Evolutionary conservation across 2,797 vertebrate genomes (phyloP).

Genomic region (Malacoctenus gilli): DNA sequence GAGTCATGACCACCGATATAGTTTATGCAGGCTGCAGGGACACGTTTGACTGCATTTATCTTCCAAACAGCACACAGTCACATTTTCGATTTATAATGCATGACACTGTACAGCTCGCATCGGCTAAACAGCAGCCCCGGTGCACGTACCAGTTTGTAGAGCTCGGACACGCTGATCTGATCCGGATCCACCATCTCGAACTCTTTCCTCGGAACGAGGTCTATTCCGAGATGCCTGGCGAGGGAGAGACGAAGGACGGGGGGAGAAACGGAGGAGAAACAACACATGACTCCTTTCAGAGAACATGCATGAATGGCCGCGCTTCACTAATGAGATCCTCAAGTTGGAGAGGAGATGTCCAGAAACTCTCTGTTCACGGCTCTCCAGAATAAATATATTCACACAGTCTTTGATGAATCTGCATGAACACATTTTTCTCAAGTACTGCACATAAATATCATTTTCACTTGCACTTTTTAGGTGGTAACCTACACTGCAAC

Average conservation of each 20-base stretch:
- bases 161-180: slow-evolving; percentile 96
- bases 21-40: slow-evolving; percentile 26
- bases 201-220: slow-evolving; percentile 97
- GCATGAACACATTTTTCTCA: too few relatives aligned
- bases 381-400: too few relatives aligned
- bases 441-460: too few relatives aligned
- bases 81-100: slow-evolving; percentile 5
- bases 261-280: not conserved
- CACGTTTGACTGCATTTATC: slow-evolving; percentile 17
- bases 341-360: too few relatives aligned
- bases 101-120: slow-evolving; percentile 8
- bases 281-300: not conserved
- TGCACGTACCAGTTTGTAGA: slow-evolving; percentile 94
- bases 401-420: too few relatives aligned
- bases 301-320: not conserved
- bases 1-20: slow-evolving; percentile 34
- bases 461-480: too few relatives aligned
- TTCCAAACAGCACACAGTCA: slow-evolving; percentile 13
- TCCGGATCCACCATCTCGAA: slow-evolving; percentile 98
- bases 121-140: slow-evolving; percentile 19
- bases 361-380: too few relatives aligned
- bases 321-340: not conserved
- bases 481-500: too few relatives aligned
- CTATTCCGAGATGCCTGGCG: slow-evolving; percentile 93
- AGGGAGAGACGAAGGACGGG: slow-evolving; percentile 9